Base-by-base conservation (phyloP, 2,888 invertebrate genomes). In the Melanophora roralis region DNA sequence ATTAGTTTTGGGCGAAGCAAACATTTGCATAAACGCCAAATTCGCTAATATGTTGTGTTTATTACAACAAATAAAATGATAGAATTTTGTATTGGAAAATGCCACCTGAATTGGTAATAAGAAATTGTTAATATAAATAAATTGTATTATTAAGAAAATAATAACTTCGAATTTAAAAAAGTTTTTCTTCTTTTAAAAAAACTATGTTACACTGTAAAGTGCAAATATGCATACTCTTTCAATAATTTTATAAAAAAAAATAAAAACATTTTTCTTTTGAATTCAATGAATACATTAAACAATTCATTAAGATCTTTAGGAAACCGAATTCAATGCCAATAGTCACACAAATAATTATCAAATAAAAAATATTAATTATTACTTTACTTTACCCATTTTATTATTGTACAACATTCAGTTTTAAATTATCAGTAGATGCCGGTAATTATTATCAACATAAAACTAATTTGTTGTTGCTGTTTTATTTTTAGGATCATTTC, bases 341-440 rank as follows among this genome's bases (percentile, higher is more conserved):
- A 16, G 16, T 0, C 3, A 27, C 27, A 27, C 27, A 27, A 27
- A 27, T 27, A 27, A 27, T 5, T 27, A n/a, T n/a, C n/a, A 27
- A 27, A 27, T 27, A 27, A 27, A 27, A 27, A 27, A 3, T 6
- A 5, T 27, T 27, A 5, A 3, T 5, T 27, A 38, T n/a, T 14
- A 43, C 1, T 7, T 14, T 43, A 4, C 4, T 6, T 14, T 16
- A 43, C 14, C 43, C 14, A 43, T 16, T 21, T 9, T 49, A 49
- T 27, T 27, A n/a, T 43, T 49, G 21, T 0, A 23, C 53, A 40
- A 11, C 36, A 51, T 34, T 72, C 27, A 3, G 6, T 27, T 27
- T 6, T 57, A 34, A 73, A 64, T 73, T 73, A 73, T 73, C 64
- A 64, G 57, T 38, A n/a, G 53, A 57, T 57, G 49, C 16, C 65